These are phyloP conservation scores for Dastarcus helophoroides DNA, from an alignment of 2,888 invertebrate genomes.

Conservation along the genomic window DNA sequence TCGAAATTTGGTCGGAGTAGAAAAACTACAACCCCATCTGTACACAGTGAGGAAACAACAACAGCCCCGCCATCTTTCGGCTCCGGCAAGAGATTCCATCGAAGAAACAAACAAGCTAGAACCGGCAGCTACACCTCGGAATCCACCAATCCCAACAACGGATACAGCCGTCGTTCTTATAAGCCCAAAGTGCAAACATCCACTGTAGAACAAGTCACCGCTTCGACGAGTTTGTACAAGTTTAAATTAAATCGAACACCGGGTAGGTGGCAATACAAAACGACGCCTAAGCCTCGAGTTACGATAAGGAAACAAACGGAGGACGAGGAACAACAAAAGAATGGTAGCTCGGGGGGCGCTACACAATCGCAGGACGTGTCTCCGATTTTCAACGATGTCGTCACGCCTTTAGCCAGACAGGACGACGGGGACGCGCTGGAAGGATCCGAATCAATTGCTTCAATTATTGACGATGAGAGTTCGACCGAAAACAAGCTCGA, in stretches of 20 bases:
- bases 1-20: conserved; percentile 31
- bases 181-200: conserved; percentile 52
- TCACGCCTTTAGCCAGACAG: conserved; percentile 45
- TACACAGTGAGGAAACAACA: conserved; percentile 48
- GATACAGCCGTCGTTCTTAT: conserved; percentile 47
- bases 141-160: conserved; percentile 29
- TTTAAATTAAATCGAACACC: conserved; percentile 72
- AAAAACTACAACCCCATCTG: conserved; percentile 50
- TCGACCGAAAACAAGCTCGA: conserved; percentile 54
- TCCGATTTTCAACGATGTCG: conserved; percentile 38
- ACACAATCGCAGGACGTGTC: conserved; percentile 22
- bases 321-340: conserved; percentile 40
- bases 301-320: conserved; percentile 60
- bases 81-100: conserved; percentile 44
- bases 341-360: conserved; percentile 15
- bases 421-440: conserved; percentile 52
- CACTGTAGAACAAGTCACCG: conserved; percentile 42
- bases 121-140: conserved; percentile 27
- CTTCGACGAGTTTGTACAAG: conserved; percentile 59
- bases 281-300: conserved; percentile 76
- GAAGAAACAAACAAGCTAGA: conserved; percentile 29
- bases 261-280: conserved; percentile 85
- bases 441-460: conserved; percentile 58
- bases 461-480: conserved; percentile 46
- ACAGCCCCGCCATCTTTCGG: conserved; percentile 30